Base-by-base conservation (phyloP, 2,113 vertebrate species). In the Kryptolebias marmoratus region DNA sequence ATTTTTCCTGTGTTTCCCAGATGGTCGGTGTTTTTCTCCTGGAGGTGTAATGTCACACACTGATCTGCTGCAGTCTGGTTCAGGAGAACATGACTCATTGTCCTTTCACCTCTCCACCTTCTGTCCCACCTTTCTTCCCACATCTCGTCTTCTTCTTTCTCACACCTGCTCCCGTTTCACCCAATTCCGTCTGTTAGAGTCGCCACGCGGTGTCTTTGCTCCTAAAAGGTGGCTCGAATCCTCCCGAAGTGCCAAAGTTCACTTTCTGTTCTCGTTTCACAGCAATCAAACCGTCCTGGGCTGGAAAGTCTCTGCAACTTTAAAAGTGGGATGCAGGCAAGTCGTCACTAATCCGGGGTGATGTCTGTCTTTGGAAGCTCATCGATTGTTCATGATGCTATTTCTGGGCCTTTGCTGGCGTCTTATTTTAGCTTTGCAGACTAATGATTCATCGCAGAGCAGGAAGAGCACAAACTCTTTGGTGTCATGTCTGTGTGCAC, bases 341-440 rank as follows among this genome's bases (percentile, higher is more conserved):
- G 79, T 71, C 75, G 77, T 90, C 82, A 87, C 87, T 87, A 87
- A 86, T 70, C 67, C 64, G 68, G 59, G 67, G 64, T 79, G 68
- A 71, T 67, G 55, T 74, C 69, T 80, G 16, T 65, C 53, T 69
- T 72, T 73, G 49, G 62, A 60, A 27, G 71, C 58, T 68, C 73
- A 90, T 87, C n/a, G 82, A 90, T 87, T 68, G 81, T 68, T 60
- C 68, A 10, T 76, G 81, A 84, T 82, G 66, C 85, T 89, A 86
- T 90, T 88, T 75, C 82, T 65, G 81, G 65, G 66, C 68, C 66
- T 80, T 79, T 82, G 71, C 56, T 70, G 14, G 64, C 53, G 71
- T 80, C 84, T 88, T 90, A 78, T 87, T 90, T 85, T 87, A 87
- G 83, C 73, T 47, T 32, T 61, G 66, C 85, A 80, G 71, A 80